Evolutionary conservation across 2,888 invertebrate genomes (phyloP), one percentile per base, ranked within the genome.

Genomic region (Bedellia somnulentella): DNA sequence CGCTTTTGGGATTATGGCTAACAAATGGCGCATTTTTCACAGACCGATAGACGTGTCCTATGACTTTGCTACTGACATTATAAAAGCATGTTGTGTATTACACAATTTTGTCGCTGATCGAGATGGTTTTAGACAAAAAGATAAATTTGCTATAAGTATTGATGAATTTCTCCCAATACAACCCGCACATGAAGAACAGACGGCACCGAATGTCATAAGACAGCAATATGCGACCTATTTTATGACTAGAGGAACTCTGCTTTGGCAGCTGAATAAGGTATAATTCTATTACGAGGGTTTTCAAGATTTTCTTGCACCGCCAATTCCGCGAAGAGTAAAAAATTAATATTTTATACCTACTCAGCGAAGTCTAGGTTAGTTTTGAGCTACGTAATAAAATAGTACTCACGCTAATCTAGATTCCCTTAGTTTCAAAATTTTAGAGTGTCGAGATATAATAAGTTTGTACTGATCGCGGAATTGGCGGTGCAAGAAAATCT

Each of bases 141-240:
- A n/a, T n/a, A n/a, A n/a, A n/a, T n/a, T n/a, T n/a, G n/a, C n/a
- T n/a, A n/a, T n/a, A n/a, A n/a, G n/a, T n/a, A n/a, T n/a, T n/a
- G n/a, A n/a, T n/a, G n/a, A n/a, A n/a, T n/a, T n/a, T n/a, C n/a
- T n/a, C n/a, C n/a, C n/a, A n/a, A n/a, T n/a, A n/a, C n/a, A n/a
- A n/a, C n/a, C n/a, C n/a, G 26, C 14, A 15, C 14, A 10, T 15
- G 15, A 26, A 15, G 37, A 30, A 37, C 26, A 30, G 33, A 31
- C 31, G 35, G 35, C 37, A 37, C 31, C 38, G 24, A 40, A 38
- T 38, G 36, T 33, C 32, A 36, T 40, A 34, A 40, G 40, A 38
- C 27, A 38, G 29, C 32, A 32, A 37, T 33, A 11, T 10, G 29
- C 29, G 29, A 21, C n/a, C 36, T 39, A 39, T 39, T 39, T 39